Evolutionary conservation across 2,113 vertebrate species (phyloP), one percentile per base, ranked within the genome.

Genomic region (Xiphophorus maculatus): DNA sequence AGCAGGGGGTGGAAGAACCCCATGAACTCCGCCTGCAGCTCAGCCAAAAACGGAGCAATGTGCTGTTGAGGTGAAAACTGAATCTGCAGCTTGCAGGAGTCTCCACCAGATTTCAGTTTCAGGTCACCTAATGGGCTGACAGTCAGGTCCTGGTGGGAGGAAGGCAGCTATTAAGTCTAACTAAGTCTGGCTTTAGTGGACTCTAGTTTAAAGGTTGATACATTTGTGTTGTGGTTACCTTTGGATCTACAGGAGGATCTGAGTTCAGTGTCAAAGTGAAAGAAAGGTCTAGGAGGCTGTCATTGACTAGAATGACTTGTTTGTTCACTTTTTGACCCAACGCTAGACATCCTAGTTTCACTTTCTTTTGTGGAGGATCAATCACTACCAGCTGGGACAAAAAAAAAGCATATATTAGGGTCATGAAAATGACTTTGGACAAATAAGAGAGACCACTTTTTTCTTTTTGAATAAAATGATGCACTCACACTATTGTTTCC

Each of bases 271-370:
- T 76, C 35, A 95, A 92, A 68, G 80, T 91, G 74, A 97, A 96
- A 1, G 74, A 91, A 69, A 97, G 40, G 27, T 92, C 90, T 0
- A 81, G 71, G 2, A 77, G 33, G 35, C 96, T 97, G 76, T 84
- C 93, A 90, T 97, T 98, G 72, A 96, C 83, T 66, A 98, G 71
- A 29, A 91, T 87, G 42, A 95, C 86, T 0, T 81, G 79, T 68
- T 93, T 97, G 69, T 86, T 96, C 80, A 92, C 87, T 0, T 67
- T 92, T 71, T 96, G 94, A 11, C 95, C 96, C 0, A 94, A 37
- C 37, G 87, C 90, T 62, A 96, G 61, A 33, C 94, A 93, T 79
- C 96, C 95, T n/a, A 97, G 93, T 64, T 96, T 95, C 73, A 97
- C 77, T 28, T 91, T 90, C 82, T 84, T 95, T 12, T 94, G 93